Evolutionary conservation across 2,888 invertebrate species (phyloP).

Genomic region (Tachina grossa): DNA sequence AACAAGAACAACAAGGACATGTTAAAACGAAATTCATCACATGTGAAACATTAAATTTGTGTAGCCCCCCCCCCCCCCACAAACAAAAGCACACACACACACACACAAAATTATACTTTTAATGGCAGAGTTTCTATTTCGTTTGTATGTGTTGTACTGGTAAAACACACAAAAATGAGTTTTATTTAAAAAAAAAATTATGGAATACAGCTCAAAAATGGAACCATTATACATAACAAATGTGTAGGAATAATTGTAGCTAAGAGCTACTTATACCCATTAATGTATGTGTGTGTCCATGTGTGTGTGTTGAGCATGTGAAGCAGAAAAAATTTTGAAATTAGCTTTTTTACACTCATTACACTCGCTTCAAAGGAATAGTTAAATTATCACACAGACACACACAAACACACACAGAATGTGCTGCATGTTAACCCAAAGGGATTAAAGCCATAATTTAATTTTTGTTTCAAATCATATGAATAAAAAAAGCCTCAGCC

Average conservation of each 20-base stretch:
- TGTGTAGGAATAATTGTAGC: no score
- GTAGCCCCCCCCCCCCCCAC: neutral
- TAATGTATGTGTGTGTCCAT: neutral
- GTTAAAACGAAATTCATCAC: constrained; percentile 40
- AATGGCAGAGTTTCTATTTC: neutral
- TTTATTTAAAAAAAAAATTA: constrained; percentile 44
- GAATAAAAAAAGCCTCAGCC: neutral
- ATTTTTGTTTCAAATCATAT: constrained; percentile 45
- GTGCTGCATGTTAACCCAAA: constrained; percentile 16
- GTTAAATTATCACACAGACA: neutral
- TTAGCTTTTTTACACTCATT: constrained; percentile 61
- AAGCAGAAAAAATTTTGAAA: constrained; percentile 57
- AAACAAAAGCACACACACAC: neutral
- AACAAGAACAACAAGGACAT: constrained; percentile 13
- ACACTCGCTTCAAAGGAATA: constrained; percentile 32
- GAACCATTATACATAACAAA: constrained; percentile 53
- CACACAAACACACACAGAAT: neutral
- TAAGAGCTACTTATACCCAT: no score
- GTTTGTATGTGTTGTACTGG: neutral
- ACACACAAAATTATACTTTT: constrained; percentile 7
- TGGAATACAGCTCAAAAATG: constrained; percentile 52
- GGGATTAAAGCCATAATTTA: constrained; percentile 63
- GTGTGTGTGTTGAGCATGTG: constrained; percentile 33
- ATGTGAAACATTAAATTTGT: constrained; percentile 41
- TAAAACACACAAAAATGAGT: constrained; percentile 41